These are phyloP conservation scores for Corella eumyota DNA, from an alignment of 23 tunicate species.

Conservation along the genomic window DNA sequence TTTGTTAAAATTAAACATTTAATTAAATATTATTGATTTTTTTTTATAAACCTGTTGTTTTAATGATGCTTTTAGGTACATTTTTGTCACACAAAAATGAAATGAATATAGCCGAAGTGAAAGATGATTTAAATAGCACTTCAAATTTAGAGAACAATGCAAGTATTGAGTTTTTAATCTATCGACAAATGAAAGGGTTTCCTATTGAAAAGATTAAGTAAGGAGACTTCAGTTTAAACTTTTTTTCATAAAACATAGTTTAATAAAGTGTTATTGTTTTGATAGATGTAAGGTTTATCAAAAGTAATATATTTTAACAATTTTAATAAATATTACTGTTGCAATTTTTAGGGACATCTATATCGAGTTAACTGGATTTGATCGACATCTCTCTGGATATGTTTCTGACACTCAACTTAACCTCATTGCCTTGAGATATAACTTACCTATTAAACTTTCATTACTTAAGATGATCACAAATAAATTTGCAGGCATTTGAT, in stretches of 20 bases:
- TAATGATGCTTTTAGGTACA: too few relatives aligned
- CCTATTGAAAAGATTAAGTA: slow-evolving; percentile 14
- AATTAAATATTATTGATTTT: too few relatives aligned
- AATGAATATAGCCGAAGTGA: not conserved
- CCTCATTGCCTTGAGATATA: slow-evolving; percentile 44
- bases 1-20: too few relatives aligned
- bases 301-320: too few relatives aligned
- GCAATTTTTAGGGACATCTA: slow-evolving; percentile 57
- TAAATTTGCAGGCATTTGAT: slow-evolving; percentile 42
- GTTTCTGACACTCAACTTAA: slow-evolving; percentile 60
- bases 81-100: slow-evolving; percentile 7
- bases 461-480: slow-evolving; percentile 28
- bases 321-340: too few relatives aligned
- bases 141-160: not conserved
- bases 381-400: slow-evolving; percentile 59
- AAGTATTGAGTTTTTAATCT: slow-evolving; percentile 4
- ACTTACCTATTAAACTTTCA: slow-evolving; percentile 56
- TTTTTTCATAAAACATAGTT: too few relatives aligned
- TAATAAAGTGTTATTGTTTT: too few relatives aligned
- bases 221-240: not conserved
- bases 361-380: slow-evolving; percentile 63
- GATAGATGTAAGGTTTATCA: too few relatives aligned
- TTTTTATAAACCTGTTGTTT: too few relatives aligned
- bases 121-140: not conserved
- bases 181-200: slow-evolving; percentile 8